These are phyloP conservation scores for Pristionchus maxplancki DNA, from an alignment of 2,888 invertebrate species.

Conservation along the genomic window DNA sequence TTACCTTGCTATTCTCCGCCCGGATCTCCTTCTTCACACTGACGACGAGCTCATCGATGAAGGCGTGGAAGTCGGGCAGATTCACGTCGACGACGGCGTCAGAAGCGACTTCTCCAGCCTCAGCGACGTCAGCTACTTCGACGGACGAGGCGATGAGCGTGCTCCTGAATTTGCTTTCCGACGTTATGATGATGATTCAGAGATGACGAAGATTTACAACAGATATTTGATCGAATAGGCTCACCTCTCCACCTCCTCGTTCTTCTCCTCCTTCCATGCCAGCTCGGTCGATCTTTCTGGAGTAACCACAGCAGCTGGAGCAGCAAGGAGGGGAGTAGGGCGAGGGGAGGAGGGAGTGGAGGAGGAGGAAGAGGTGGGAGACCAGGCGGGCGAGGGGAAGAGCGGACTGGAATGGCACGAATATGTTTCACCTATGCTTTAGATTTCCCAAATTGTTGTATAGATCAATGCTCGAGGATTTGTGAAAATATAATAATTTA, in stretches of 20 bases:
- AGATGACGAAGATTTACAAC: no score
- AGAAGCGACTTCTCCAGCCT: no score
- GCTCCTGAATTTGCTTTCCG: no score
- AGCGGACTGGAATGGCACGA: not conserved
- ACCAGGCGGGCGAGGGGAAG: slow-evolving; percentile 1
- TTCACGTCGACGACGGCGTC: not conserved
- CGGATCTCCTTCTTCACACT: not conserved
- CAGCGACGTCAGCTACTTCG: no score
- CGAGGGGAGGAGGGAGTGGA: not conserved
- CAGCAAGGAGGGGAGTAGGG: no score
- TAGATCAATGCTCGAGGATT: no score
- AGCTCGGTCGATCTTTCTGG: not conserved
- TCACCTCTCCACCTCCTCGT: not conserved
- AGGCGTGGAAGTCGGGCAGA: slow-evolving; percentile 3
- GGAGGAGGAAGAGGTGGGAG: not conserved
- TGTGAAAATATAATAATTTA: no score
- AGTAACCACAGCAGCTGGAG: not conserved
- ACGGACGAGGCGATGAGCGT: not conserved
- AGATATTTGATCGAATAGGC: no score
- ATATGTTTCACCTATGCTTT: no score
- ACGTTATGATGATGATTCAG: no score
- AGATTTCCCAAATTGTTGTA: no score
- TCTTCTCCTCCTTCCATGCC: not conserved
- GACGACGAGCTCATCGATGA: not conserved
- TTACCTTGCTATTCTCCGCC: not conserved